Conservation (phyloP, 2,113 vertebrate genomes). For the Machaerirhynchus nigripectus region DNA sequence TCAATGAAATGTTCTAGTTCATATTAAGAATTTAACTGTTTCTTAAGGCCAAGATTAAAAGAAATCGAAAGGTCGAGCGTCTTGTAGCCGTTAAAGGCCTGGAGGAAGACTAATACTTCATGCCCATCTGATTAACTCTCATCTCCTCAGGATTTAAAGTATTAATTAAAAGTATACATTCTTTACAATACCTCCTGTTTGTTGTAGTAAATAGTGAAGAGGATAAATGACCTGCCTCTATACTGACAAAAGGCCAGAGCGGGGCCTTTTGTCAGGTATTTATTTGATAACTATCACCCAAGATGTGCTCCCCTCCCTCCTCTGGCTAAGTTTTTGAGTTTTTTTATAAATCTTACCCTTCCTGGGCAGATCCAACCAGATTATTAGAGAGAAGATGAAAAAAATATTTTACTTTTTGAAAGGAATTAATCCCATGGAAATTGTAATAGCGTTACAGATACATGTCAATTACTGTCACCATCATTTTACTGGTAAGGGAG, state of each 20-base stretch:
- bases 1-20: background rate
- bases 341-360: background rate
- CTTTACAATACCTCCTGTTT: background rate
- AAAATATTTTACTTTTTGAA: background rate
- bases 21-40: background rate
- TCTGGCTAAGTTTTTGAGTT: background rate
- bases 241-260: background rate
- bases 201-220: background rate
- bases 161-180: background rate
- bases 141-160: background rate
- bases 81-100: background rate
- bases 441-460: background rate
- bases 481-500: background rate
- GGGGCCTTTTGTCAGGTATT: background rate
- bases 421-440: background rate
- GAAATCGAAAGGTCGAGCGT: background rate
- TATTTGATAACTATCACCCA: background rate
- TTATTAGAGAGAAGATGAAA: background rate
- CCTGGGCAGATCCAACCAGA: background rate
- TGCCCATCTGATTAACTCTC: background rate
- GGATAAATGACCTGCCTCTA: background rate
- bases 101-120: background rate
- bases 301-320: background rate
- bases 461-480: background rate
- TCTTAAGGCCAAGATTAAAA: background rate